Base-by-base conservation (phyloP, 2,888 invertebrate species). In the Lysandra coridon region DNA sequence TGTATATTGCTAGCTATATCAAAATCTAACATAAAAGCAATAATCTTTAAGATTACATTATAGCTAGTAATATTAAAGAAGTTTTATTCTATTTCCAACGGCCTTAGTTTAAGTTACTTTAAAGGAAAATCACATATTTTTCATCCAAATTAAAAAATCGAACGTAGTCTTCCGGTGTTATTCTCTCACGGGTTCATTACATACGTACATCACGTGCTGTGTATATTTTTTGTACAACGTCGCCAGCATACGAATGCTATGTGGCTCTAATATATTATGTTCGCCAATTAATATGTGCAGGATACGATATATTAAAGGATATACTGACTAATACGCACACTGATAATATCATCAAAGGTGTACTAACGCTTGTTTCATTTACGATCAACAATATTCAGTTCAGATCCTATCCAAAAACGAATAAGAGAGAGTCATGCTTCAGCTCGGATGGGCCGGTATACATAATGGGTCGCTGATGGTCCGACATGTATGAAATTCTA, bases 181-280 rank as follows among this genome's bases (percentile, higher is more conserved):
- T 69, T 69, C 69, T 69, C 69, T 69, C 69, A 69, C 69, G 69
- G 69, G 69, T 69, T 14, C 69, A 69, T 69, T 69, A 69, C 33
- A 37, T 33, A 69, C 69, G 1, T 33, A 12, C 69, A 69, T 37
- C 69, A 69, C 69, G 33, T 33, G 33, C 33, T 37, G 30, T 69
- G 69, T 37, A 69, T 37, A 69, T 69, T 69, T 69, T 69, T 69
- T 69, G 14, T 64, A 64, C 30, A 33, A 69, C 69, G 69, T 30
- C 33, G 33, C 69, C 33, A 14, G 69, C 69, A 69, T 69, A 69
- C 69, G 1, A 69, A 69, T 69, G 17, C 1, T 69, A 69, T 69
- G 69, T 69, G 12, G 64, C 1, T 12, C 4, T 64, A 30, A 64
- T 69, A 64, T 64, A 44, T 44, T 44, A 33, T 69, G 69, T 69